phyloP scores from a whole-genome alignment of 2,888 invertebrate species.

The Atherix ibis region DNA sequence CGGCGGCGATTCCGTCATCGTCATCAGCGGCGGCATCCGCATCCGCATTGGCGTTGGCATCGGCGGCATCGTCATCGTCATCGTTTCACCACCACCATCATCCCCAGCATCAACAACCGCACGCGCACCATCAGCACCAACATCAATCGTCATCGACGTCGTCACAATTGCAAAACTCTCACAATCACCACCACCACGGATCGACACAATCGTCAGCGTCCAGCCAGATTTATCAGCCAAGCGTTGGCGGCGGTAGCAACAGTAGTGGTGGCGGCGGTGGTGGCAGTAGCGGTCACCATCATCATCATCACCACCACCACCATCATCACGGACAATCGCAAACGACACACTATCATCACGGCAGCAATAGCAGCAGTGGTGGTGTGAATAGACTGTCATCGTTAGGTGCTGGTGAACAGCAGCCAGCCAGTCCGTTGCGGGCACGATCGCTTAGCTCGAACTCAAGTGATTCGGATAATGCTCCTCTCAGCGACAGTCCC shows the following conservation, averaged over 20 bases:
- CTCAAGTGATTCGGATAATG: constrained; percentile 50
- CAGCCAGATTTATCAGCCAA: no score
- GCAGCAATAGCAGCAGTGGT: constrained; percentile 10
- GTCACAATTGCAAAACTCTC: no score
- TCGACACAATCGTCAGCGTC: not conserved
- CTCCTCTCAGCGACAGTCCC: constrained; percentile 47
- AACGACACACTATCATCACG: constrained; percentile 25
- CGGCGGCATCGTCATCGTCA: constrained; percentile 15
- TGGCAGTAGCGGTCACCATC: no score
- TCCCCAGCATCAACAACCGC: constrained; percentile 10
- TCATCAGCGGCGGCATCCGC: constrained; percentile 12
- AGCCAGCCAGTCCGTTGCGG: constrained; percentile 47
- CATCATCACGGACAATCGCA: constrained; percentile 10
- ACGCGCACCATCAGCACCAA: constrained; percentile 17
- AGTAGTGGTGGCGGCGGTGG: no score
- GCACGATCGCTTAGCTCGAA: constrained; percentile 63
- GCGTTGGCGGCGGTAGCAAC: no score
- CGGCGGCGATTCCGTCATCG: no score
- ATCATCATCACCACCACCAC: constrained; percentile 17
- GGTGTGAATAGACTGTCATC: no score
- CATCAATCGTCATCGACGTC: constrained; percentile 35
- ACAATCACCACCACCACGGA: constrained; percentile 18
- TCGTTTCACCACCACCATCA: constrained; percentile 17
- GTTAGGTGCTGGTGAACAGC: constrained; percentile 36
- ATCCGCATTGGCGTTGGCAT: no score